Evolutionary conservation across 2,888 invertebrate species (phyloP).

Genomic region (Steromphala cineraria): DNA sequence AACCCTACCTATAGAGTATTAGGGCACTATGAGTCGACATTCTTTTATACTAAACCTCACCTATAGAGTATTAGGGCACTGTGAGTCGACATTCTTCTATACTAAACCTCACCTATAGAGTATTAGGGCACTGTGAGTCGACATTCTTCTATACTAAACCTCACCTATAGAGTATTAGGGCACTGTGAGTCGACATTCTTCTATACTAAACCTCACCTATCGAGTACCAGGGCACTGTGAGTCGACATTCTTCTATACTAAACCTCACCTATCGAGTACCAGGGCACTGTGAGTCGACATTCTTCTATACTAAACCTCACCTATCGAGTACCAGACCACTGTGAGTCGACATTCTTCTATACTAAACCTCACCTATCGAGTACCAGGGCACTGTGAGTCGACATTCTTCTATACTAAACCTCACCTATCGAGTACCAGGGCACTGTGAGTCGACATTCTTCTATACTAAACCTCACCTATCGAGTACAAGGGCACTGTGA

Average conservation of each 20-base stretch:
- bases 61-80: not conserved
- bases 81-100: constrained; percentile 12
- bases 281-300: constrained; percentile 2
- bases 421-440: not conserved
- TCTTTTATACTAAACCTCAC: not conserved
- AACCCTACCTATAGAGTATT: not conserved
- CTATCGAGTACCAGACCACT: not conserved
- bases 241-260: constrained; percentile 7
- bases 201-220: not conserved
- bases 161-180: not conserved
- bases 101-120: not conserved
- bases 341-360: constrained; percentile 12
- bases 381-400: constrained; percentile 1
- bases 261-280: not conserved
- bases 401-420: constrained; percentile 13
- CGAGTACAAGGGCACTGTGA: not conserved
- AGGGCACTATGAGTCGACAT: constrained; percentile 2
- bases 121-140: constrained; percentile 2
- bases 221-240: not conserved
- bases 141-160: constrained; percentile 13
- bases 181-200: constrained; percentile 12
- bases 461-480: not conserved
- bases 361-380: not conserved
- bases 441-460: constrained; percentile 12
- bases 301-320: not conserved